A percentile compares a stretch with the other conserved stretches of the same genome.
Evolutionary conservation across 2,797 vertebrate species (phyloP).

Genomic region (Eulemur albifrons): DNA sequence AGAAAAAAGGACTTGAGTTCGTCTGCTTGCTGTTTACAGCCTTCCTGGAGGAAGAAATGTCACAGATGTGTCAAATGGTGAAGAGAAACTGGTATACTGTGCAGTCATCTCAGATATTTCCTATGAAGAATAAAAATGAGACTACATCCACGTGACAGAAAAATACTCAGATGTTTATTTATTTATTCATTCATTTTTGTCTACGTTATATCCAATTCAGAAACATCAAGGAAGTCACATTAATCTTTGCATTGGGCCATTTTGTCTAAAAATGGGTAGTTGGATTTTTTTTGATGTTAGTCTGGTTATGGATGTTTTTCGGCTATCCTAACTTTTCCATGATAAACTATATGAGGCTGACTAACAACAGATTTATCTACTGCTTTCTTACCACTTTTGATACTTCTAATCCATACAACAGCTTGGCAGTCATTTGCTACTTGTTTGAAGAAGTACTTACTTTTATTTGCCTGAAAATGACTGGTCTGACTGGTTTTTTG

Average conservation of each 20-base stretch:
- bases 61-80: background rate
- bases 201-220: background rate
- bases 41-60: background rate
- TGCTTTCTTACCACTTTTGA: background rate
- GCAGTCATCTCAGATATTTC: background rate
- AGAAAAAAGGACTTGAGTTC: slow-evolving; percentile 47
- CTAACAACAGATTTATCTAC: background rate
- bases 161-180: background rate
- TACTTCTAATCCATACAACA: background rate
- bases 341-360: background rate
- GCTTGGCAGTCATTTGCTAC: background rate
- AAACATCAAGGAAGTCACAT: background rate
- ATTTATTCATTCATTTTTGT: background rate
- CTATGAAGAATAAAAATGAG: background rate
- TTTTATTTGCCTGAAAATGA: slow-evolving; percentile 28
- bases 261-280: background rate
- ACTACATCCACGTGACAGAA: background rate
- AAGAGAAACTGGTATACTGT: background rate
- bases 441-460: slow-evolving; percentile 17
- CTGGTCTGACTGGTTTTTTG: background rate
- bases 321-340: background rate
- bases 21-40: slow-evolving; percentile 55
- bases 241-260: background rate
- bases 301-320: background rate
- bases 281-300: background rate